phyloP scores from a whole-genome alignment of 2,797 vertebrate species.

The Cryptoblepharus egeriae region DNA sequence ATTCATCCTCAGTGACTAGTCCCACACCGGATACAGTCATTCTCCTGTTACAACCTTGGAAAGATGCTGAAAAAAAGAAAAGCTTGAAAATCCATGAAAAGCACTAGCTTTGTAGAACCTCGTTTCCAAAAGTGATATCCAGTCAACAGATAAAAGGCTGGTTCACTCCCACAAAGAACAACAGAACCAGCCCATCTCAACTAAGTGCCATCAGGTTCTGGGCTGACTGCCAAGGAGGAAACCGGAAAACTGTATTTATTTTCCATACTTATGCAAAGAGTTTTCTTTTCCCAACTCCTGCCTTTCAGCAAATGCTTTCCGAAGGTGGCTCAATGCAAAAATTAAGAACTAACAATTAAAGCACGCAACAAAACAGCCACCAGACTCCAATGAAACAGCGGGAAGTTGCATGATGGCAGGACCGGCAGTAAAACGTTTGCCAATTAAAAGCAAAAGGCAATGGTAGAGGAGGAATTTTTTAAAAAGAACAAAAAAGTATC shows the following conservation, averaged over 20 bases:
- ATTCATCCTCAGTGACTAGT: rapidly evolving
- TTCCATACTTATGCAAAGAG: too few species aligned
- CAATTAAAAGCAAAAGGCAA: too few species aligned
- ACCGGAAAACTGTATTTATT: not conserved
- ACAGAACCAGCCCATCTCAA: conserved; percentile 13
- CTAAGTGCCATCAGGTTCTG: conserved; percentile 45
- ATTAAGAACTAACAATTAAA: too few species aligned
- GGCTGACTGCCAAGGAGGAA: not conserved
- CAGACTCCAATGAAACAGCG: too few species aligned
- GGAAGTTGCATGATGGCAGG: too few species aligned
- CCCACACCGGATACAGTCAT: rapidly evolving
- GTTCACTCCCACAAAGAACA: conserved; percentile 55
- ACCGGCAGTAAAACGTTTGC: too few species aligned
- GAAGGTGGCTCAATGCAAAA: too few species aligned
- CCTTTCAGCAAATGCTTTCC: too few species aligned
- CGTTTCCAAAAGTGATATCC: conserved; percentile 40
- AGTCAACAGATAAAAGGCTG: conserved; percentile 54
- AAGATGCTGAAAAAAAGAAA: conserved; percentile 17
- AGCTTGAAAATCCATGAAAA: conserved; percentile 39
- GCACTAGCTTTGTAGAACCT: conserved; percentile 34
- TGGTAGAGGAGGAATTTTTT: too few species aligned
- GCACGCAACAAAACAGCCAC: too few species aligned
- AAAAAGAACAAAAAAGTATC: too few species aligned
- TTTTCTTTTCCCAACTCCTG: too few species aligned
- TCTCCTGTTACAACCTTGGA: not conserved